Percentiles rank a stretch among this genome's conserved stretches.
Evolutionary conservation across 1,140 invertebrate genomes (phyloP).

Genomic region (Temnothorax curvispinosus): DNA sequence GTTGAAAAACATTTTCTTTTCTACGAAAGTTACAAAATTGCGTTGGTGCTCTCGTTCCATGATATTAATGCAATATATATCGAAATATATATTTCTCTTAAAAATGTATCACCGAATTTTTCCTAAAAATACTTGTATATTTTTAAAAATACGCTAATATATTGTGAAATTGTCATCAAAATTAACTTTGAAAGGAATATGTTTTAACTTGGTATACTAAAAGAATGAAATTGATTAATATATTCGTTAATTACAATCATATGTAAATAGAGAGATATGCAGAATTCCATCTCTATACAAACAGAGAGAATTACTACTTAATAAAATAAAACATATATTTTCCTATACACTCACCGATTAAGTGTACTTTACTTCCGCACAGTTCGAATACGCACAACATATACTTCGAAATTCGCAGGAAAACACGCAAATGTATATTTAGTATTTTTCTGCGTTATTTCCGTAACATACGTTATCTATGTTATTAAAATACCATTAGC

Average conservation of each 20-base stretch:
- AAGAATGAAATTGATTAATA: slow-evolving; percentile 1
- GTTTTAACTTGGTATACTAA: neutral
- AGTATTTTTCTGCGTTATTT: slow-evolving; percentile 26
- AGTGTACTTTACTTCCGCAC: slow-evolving; percentile 3
- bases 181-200: neutral
- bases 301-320: neutral
- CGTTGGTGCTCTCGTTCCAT: neutral
- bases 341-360: neutral
- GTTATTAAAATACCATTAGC: slow-evolving; percentile 54
- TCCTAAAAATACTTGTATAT: neutral
- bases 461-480: neutral
- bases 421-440: slow-evolving; percentile 6
- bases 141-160: neutral
- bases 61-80: neutral
- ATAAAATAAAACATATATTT: slow-evolving; percentile 21
- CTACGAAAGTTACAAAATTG: neutral
- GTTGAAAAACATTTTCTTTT: neutral
- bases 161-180: neutral
- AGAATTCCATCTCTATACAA: neutral
- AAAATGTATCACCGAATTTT: neutral
- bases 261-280: neutral
- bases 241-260: neutral
- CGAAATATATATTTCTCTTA: slow-evolving; percentile 16
- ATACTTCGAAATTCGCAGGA: neutral
- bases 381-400: neutral